A percentile compares a stretch with the other conserved stretches of the same genome.
Evolutionary conservation across 2,113 vertebrate genomes (phyloP).

Genomic region (Oryzias woworae): DNA sequence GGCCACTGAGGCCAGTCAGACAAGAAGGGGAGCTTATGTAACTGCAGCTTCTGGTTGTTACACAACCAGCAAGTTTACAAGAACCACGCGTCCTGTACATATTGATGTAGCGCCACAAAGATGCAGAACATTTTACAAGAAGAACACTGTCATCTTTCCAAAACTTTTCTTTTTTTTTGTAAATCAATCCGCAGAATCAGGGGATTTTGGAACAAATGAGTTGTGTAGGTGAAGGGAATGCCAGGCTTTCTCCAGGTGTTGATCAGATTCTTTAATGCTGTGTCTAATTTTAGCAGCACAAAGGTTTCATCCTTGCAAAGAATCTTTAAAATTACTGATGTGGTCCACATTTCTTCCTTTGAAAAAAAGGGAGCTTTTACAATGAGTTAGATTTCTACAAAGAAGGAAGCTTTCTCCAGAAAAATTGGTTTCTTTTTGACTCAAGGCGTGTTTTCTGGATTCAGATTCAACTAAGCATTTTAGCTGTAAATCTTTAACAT

Average conservation of each 20-base stretch:
- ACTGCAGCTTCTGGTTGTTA: slow-evolving; percentile 72
- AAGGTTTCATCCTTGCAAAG: not conserved
- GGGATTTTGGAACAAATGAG: not conserved
- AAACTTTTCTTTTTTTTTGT: slow-evolving; percentile 1
- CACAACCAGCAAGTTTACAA: slow-evolving; percentile 70
- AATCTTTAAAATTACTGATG: no score
- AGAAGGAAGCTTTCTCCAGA: no score
- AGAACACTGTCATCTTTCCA: not conserved
- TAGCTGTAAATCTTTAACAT: not conserved
- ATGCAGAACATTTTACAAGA: not conserved
- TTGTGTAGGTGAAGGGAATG: not conserved
- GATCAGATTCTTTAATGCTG: not conserved
- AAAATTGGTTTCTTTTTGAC: no score
- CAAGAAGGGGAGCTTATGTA: slow-evolving; percentile 66
- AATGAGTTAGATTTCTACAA: no score
- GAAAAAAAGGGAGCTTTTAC: no score
- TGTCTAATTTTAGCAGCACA: not conserved
- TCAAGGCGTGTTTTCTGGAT: no score
- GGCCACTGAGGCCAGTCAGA: slow-evolving; percentile 44
- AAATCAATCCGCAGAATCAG: not conserved
- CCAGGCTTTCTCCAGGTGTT: slow-evolving; percentile 9
- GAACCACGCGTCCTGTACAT: slow-evolving; percentile 48
- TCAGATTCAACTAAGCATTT: no score
- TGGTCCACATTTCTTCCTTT: no score
- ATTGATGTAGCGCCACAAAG: slow-evolving; percentile 8